Base-by-base conservation (phyloP, 2,888 invertebrate species). In the Hyposoter dolosus region DNA sequence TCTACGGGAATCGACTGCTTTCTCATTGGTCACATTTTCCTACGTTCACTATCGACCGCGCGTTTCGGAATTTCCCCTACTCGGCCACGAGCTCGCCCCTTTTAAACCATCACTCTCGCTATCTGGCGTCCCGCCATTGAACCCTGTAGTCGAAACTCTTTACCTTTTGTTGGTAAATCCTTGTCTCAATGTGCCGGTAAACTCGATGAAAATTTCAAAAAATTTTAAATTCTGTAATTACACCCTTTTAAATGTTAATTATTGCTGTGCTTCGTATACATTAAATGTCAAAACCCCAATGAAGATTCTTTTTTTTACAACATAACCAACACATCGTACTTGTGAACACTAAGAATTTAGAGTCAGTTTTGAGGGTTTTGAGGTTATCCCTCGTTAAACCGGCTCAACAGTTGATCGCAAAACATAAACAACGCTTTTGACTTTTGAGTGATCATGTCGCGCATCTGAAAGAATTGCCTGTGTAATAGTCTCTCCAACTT, bases 41-140 rank as follows among this genome's bases (percentile, higher is more conserved):
- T 65, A 74, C 83, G 71, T 79, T 63, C 63, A 76, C 79, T 85
- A 85, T 85, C 83, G 85, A 85, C 85, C 85, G 85, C 76, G 71
- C 75, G 69, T 50, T 56, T 72, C 53, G 10, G 66, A 71, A 43
- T 53, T 78, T 23, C 68, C 56, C 81, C 74, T 63, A 74, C 74
- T 56, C 23, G n/a, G 35, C n/a, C 28, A 15, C 60, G 60, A 28
- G 60, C 60, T 60, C 60, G 60, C 28, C 60, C 60, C 28, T 60
- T 60, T 28, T 28, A 28, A 60, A 15, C 10, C 35, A 1, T 50
- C 10, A 65, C 65, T 35, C 7, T 35, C 47, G 50, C 47, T 50
- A 50, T 65, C 76, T 66, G 9, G 28, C 47, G n/a, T 47, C 65
- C 12, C 1, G 3, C 35, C 3, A 53, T 35, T 40, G 19, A 50